phyloP scores from a whole-genome alignment of 2,888 invertebrate genomes.

The Ophraella communa region DNA sequence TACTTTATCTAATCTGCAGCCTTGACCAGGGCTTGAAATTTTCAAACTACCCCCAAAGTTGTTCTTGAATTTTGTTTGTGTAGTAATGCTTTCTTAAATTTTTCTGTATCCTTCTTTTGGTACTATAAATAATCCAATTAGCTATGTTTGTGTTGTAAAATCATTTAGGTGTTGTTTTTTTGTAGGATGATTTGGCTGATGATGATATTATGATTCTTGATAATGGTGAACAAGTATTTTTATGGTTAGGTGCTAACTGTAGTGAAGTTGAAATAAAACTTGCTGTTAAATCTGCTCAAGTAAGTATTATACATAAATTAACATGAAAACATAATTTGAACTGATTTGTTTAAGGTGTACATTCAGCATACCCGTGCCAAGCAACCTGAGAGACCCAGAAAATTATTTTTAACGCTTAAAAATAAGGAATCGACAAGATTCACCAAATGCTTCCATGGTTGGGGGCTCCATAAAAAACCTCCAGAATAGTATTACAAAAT shows the following conservation, averaged over 20 bases:
- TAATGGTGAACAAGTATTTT: slow-evolving; percentile 96
- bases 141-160: not conserved
- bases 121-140: not conserved
- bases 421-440: slow-evolving; percentile 95
- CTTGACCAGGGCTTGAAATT: too few species aligned
- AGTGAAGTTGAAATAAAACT: slow-evolving; percentile 99
- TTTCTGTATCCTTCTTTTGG: too few species aligned
- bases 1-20: too few species aligned
- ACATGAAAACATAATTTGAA: not conserved
- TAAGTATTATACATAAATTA: too few species aligned
- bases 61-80: too few species aligned
- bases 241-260: slow-evolving; percentile 96
- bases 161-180: too few species aligned
- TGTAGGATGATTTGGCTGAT: slow-evolving; percentile 95
- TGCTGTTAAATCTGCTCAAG: slow-evolving; percentile 97
- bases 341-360: slow-evolving; percentile 75
- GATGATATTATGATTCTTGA: slow-evolving; percentile 99
- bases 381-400: slow-evolving; percentile 88
- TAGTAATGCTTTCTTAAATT: too few species aligned
- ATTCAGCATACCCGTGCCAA: slow-evolving; percentile 96
- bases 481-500: slow-evolving; percentile 65
- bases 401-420: slow-evolving; percentile 92
- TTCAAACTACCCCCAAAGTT: too few species aligned
- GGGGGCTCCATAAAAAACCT: slow-evolving; percentile 88
- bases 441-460: slow-evolving; percentile 98